These are phyloP conservation scores for Mythimna loreyi DNA, from an alignment of 2,888 invertebrate species.

Conservation along the genomic window DNA sequence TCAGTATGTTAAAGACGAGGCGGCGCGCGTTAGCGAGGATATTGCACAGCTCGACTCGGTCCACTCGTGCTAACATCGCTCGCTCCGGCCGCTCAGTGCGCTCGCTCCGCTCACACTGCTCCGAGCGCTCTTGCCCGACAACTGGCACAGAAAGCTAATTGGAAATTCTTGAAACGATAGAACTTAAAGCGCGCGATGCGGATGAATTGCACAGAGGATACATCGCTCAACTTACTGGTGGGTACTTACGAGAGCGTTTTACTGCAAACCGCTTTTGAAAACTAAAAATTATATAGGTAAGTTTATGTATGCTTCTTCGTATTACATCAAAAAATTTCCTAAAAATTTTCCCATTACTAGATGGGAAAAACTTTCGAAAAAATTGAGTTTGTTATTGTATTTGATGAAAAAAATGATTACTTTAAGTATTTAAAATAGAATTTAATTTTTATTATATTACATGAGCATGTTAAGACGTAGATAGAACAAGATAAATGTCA, in stretches of 20 bases:
- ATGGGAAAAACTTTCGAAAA: not conserved
- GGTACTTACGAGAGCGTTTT: not conserved
- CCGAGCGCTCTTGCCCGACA: not conserved
- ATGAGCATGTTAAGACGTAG: not conserved
- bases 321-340: too few relatives aligned
- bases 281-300: too few relatives aligned
- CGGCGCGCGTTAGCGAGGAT: constrained; percentile 35
- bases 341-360: too few relatives aligned
- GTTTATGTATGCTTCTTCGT: too few relatives aligned
- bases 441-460: not conserved
- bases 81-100: not conserved
- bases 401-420: not conserved
- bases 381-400: not conserved
- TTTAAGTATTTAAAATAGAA: too few relatives aligned
- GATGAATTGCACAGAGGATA: constrained; percentile 1
- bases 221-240: not conserved
- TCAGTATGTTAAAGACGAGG: constrained; percentile 43
- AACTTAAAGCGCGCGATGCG: constrained; percentile 24
- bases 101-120: constrained; percentile 13
- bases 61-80: constrained; percentile 51
- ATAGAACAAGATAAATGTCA: constrained; percentile 2
- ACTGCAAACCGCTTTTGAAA: not conserved
- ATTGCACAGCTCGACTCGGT: constrained; percentile 41
- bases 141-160: constrained; percentile 41
- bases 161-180: constrained; percentile 42